A percentile compares a stretch with the other conserved stretches of the same genome.
Conservation (phyloP, 2,888 invertebrate species). For the Melieria picta region DNA sequence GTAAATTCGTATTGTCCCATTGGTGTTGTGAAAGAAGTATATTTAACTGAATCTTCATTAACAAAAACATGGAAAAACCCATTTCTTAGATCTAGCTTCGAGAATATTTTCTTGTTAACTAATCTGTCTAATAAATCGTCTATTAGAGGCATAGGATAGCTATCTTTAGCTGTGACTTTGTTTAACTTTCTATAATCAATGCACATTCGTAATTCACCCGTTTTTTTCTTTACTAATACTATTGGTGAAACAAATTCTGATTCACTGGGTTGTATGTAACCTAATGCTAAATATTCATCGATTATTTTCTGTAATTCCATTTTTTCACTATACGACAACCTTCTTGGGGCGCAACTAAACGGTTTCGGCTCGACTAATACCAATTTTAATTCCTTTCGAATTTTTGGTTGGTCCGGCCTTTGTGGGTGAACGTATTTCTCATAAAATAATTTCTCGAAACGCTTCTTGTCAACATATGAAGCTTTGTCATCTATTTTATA, state of each 20-base stretch:
- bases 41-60: conserved; percentile 3
- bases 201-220: conserved; percentile 14
- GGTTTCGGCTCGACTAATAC: conserved; percentile 14
- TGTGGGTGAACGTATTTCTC: conserved; percentile 22
- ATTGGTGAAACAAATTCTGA: conserved; percentile 31
- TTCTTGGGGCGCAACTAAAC: conserved; percentile 31
- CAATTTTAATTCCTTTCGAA: conserved; percentile 19
- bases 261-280: conserved; percentile 24
- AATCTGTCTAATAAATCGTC: conserved; percentile 13
- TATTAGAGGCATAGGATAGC: no score
- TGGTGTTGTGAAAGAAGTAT: conserved; percentile 6
- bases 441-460: conserved; percentile 6
- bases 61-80: conserved; percentile 12
- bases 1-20: conserved; percentile 9
- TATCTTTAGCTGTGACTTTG: background rate
- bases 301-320: conserved; percentile 17
- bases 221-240: conserved; percentile 19
- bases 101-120: conserved; percentile 6
- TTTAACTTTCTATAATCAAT: conserved; percentile 15
- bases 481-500: background rate
- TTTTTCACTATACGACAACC: conserved; percentile 25
- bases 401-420: conserved; percentile 7
- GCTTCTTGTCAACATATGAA: background rate
- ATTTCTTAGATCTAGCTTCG: conserved; percentile 11
- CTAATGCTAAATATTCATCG: conserved; percentile 23